A percentile compares a stretch with the other conserved stretches of the same genome.
These are phyloP conservation scores for Wiebesia pumilae DNA, from an alignment of 1,140 invertebrate genomes.

Conservation along the genomic window DNA sequence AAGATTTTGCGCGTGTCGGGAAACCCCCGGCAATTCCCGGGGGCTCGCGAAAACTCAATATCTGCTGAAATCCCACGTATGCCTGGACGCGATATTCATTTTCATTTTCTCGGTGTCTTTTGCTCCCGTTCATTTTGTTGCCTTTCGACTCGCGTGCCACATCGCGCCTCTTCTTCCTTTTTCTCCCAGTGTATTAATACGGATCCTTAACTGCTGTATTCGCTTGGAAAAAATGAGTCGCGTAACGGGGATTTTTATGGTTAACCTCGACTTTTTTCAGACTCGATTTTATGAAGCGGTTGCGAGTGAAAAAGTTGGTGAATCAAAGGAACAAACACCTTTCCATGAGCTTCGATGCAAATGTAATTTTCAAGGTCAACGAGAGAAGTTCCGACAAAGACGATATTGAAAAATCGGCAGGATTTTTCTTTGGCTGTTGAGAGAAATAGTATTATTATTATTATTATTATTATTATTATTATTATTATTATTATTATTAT, in stretches of 20 bases:
- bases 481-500: no score
- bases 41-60: constrained; percentile 35
- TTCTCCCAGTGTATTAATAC: background rate
- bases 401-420: no score
- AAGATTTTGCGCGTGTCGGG: background rate
- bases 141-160: background rate
- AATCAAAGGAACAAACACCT: background rate
- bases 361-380: no score
- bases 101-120: background rate
- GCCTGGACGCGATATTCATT: background rate
- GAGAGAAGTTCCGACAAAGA: no score
- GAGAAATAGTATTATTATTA: no score
- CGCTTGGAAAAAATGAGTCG: background rate
- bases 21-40: constrained; percentile 5
- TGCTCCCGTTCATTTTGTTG: background rate
- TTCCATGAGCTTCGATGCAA: no score
- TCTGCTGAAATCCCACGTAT: background rate
- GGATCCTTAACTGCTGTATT: background rate
- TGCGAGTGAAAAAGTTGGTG: background rate
- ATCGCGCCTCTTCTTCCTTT: background rate
- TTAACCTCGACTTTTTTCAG: no score
- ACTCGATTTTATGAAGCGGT: background rate
- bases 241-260: no score
- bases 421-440: no score
- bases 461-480: no score